A percentile compares a stretch with the other conserved stretches of the same genome.
phyloP scores from a whole-genome alignment of 2,888 invertebrate species.

The Endomychus coccineus region DNA sequence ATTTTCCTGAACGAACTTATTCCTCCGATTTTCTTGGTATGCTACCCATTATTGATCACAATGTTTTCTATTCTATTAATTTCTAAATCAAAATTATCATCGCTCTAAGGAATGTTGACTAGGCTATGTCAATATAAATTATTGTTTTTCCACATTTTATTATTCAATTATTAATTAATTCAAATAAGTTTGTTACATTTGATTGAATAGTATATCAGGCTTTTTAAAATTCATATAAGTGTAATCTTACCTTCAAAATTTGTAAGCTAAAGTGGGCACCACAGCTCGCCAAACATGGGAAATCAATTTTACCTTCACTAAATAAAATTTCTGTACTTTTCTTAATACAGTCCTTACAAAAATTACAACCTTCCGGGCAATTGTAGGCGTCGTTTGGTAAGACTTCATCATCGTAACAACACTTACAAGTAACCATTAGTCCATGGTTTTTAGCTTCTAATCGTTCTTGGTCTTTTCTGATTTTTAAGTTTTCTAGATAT shows the following conservation, averaged over 20 bases:
- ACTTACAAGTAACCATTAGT: constrained; percentile 45
- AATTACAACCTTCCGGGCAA: constrained; percentile 43
- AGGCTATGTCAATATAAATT: no score
- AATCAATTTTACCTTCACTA: constrained; percentile 39
- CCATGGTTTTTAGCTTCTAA: constrained; percentile 36
- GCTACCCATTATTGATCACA: no score
- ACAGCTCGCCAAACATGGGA: constrained; percentile 45
- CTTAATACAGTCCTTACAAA: constrained; percentile 43
- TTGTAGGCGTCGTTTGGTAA: constrained; percentile 39
- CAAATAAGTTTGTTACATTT: no score
- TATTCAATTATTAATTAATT: no score
- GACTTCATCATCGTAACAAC: constrained; percentile 50
- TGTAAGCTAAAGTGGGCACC: constrained; percentile 34
- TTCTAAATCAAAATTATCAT: no score
- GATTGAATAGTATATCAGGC: no score
- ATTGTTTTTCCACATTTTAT: no score
- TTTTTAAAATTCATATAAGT: not conserved
- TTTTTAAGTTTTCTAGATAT: constrained; percentile 25
- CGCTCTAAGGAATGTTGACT: no score
- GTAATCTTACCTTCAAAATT: constrained; percentile 33
- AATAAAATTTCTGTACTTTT: constrained; percentile 39
- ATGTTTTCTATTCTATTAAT: no score
- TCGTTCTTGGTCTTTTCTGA: constrained; percentile 22
- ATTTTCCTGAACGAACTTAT: no score
- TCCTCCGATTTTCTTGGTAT: no score